Percentiles rank a stretch among this genome's conserved stretches.
Evolutionary conservation across 2,113 vertebrate genomes (phyloP).

Genomic region (Gulo gulo): DNA sequence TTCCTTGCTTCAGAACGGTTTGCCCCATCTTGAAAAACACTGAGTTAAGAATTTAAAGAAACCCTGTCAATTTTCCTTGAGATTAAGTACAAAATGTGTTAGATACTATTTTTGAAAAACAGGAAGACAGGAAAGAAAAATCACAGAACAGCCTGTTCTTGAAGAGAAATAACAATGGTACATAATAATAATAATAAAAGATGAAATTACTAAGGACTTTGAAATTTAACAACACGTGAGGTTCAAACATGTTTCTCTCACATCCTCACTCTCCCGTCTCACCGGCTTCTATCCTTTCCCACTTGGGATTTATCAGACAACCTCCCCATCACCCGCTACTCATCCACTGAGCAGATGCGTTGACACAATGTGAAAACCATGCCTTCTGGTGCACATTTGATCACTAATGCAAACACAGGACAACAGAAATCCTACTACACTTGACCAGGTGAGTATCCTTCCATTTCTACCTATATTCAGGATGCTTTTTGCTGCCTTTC

Average conservation of each 20-base stretch:
- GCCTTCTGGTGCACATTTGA: not conserved
- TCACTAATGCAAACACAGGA: not conserved
- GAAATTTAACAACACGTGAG: not conserved
- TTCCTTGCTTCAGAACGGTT: slow-evolving; percentile 2
- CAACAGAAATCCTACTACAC: not conserved
- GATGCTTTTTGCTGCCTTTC: not conserved
- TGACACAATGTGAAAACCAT: not conserved
- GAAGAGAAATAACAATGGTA: slow-evolving; percentile 15
- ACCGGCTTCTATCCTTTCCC: not conserved
- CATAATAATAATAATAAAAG: not conserved
- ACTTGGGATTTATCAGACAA: not conserved
- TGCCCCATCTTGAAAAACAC: not conserved
- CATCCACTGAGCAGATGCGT: not conserved
- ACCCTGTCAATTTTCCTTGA: not conserved
- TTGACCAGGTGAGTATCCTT: not conserved
- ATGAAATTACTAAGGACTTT: not conserved
- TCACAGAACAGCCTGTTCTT: not conserved
- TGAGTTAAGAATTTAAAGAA: slow-evolving; percentile 19
- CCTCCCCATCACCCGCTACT: no score
- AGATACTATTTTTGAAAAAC: slow-evolving; percentile 30
- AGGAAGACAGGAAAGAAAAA: not conserved
- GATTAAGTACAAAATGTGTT: slow-evolving; percentile 41
- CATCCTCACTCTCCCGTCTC: not conserved
- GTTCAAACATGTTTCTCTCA: not conserved
- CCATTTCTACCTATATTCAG: not conserved